Evolutionary conservation across 2,888 invertebrate species (phyloP).

Genomic region (Apeira syringaria): DNA sequence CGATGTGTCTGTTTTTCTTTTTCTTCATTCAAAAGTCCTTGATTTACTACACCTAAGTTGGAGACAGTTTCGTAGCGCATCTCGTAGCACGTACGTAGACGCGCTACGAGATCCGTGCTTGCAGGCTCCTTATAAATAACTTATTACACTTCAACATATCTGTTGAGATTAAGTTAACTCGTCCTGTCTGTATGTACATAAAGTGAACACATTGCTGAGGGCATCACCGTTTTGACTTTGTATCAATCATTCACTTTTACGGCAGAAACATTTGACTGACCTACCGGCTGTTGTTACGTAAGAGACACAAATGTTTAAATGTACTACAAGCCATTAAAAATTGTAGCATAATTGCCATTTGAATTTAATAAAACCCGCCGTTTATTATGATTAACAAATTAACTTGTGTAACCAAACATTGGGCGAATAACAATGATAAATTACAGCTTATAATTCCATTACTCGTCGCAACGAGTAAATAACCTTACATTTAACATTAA

Average conservation of each 20-base stretch:
- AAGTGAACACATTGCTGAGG: no score
- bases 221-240: no score
- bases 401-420: background rate
- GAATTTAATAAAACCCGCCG: no score
- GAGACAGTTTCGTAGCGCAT: conserved; percentile 22
- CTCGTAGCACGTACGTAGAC: conserved; percentile 38
- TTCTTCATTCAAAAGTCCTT: no score
- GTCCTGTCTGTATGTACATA: conserved; percentile 22
- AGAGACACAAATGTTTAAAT: no score
- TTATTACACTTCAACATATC: conserved; percentile 46
- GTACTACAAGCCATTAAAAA: no score
- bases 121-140: conserved; percentile 63
- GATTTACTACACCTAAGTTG: conserved; percentile 7
- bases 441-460: background rate
- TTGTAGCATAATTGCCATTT: no score
- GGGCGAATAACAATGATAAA: background rate
- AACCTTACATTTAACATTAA: conserved; percentile 16
- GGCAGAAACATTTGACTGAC: no score
- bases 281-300: no score
- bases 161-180: conserved; percentile 34
- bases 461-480: conserved; percentile 4
- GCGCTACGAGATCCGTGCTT: conserved; percentile 35
- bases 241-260: no score
- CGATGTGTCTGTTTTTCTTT: no score
- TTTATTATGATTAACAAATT: background rate